Percentiles rank a stretch among this genome's conserved stretches.
Conservation (phyloP, 2,888 invertebrate species). For the Apoda limacodes region DNA sequence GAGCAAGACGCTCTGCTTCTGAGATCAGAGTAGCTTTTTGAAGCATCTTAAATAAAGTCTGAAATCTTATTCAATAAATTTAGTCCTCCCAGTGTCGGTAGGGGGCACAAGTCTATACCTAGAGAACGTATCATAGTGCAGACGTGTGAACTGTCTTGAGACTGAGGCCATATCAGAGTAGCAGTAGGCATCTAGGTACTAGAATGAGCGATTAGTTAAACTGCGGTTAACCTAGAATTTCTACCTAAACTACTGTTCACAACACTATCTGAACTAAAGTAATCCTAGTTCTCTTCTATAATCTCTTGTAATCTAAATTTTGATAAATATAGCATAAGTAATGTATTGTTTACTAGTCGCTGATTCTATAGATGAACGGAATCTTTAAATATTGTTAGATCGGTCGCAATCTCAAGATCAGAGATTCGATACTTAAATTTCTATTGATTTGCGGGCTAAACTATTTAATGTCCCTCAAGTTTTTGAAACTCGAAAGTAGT, state of each 20-base stretch:
- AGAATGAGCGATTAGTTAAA: constrained; percentile 61
- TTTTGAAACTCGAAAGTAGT: constrained; percentile 44
- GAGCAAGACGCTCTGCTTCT: too few relatives aligned
- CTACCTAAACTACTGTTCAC: too few relatives aligned
- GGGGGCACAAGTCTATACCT: constrained; percentile 51
- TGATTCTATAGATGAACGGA: constrained; percentile 63
- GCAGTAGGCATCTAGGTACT: constrained; percentile 37
- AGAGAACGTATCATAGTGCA: constrained; percentile 62
- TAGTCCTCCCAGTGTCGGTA: constrained; percentile 27
- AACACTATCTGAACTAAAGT: too few relatives aligned
- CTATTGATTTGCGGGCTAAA: constrained; percentile 15
- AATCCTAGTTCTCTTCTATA: constrained; percentile 51
- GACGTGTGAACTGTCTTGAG: constrained; percentile 65
- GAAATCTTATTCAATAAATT: too few relatives aligned
- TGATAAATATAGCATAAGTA: constrained; percentile 47
- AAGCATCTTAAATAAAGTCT: too few relatives aligned
- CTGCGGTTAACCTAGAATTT: too few relatives aligned
- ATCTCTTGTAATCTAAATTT: constrained; percentile 17
- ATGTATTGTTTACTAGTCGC: constrained; percentile 58
- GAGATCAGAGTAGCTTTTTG: too few relatives aligned
- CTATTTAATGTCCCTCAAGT: not conserved
- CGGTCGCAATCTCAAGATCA: constrained; percentile 66
- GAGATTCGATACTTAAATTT: constrained; percentile 48
- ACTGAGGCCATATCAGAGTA: constrained; percentile 68
- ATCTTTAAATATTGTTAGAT: constrained; percentile 37